Evolutionary conservation across 2,888 invertebrate species (phyloP).

Genomic region (Cephus runcator): DNA sequence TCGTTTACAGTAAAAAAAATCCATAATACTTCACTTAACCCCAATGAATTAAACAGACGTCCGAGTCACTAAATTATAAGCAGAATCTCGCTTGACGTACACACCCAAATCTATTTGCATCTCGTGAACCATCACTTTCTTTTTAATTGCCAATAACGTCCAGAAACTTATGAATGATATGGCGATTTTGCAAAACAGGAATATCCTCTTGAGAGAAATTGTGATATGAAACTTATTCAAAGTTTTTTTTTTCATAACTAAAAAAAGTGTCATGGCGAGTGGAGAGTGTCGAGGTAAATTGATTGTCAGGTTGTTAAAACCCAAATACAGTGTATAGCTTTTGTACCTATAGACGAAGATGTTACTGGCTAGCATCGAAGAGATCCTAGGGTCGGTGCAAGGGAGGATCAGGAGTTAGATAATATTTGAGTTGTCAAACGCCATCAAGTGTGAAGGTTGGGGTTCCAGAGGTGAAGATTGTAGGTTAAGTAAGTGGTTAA

Average conservation of each 20-base stretch:
- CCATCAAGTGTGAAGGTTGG: constrained; percentile 20
- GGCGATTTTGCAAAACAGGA: too few species aligned
- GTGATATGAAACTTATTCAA: too few species aligned
- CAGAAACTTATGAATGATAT: too few species aligned
- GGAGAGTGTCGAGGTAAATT: too few species aligned
- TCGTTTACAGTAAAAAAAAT: too few species aligned
- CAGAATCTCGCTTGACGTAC: constrained; percentile 1
- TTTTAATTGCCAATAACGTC: constrained; percentile 29
- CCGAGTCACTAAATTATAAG: constrained; percentile 33
- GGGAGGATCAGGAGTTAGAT: constrained; percentile 19
- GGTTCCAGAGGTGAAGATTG: constrained; percentile 36
- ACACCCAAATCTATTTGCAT: constrained; percentile 44
- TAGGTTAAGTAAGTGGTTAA: constrained; percentile 59
- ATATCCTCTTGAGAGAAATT: too few species aligned
- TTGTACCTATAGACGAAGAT: too few species aligned
- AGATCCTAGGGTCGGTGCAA: neutral
- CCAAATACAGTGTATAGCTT: too few species aligned
- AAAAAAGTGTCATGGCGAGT: too few species aligned
- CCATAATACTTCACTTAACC: constrained; percentile 10
- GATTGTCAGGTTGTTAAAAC: too few species aligned
- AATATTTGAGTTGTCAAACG: constrained; percentile 24
- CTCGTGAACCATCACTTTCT: constrained; percentile 45
- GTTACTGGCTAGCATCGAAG: too few species aligned
- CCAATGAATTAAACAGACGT: neutral
- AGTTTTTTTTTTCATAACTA: too few species aligned